These are phyloP conservation scores for Chaetophractus vellerosus DNA, from an alignment of 2,797 vertebrate genomes.

Conservation along the genomic window DNA sequence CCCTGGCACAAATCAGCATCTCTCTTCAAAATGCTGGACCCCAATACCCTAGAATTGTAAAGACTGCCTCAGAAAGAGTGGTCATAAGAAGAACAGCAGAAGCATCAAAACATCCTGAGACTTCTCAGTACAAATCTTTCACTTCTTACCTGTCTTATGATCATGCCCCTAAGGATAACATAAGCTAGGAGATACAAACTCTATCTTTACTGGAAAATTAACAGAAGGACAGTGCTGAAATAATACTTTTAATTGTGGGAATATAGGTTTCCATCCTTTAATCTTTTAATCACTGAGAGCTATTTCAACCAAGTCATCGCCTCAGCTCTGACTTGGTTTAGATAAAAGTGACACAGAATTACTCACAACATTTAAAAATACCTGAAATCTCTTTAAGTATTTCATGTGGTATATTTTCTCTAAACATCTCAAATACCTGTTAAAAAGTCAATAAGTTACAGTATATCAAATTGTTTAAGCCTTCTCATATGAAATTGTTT, in stretches of 20 bases:
- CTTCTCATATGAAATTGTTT: conserved; percentile 37
- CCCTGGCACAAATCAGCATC: neutral
- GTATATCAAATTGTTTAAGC: conserved; percentile 12
- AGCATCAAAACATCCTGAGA: conserved; percentile 45
- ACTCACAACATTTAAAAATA: conserved; percentile 45
- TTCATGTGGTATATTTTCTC: neutral
- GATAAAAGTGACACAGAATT: conserved; percentile 60
- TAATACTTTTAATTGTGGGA: conserved; percentile 17
- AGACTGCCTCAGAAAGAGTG: neutral
- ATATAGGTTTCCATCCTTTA: neutral
- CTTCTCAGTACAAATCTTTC: conserved; percentile 31
- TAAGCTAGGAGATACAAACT: neutral
- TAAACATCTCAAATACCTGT: conserved; percentile 45
- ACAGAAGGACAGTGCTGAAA: neutral
- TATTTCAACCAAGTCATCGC: conserved; percentile 60
- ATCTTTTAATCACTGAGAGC: conserved; percentile 14
- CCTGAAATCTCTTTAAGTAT: conserved; percentile 61
- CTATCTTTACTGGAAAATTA: conserved; percentile 2
- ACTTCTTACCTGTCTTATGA: neutral
- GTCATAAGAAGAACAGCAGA: conserved; percentile 38
- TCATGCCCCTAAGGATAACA: neutral
- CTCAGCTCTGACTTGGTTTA: neutral
- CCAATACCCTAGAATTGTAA: neutral
- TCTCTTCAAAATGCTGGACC: conserved; percentile 27
- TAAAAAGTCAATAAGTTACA: conserved; percentile 1